Evolutionary conservation across 2,888 invertebrate genomes (phyloP), one percentile per base, ranked within the genome.

Genomic region (Dorcus hopei): DNA sequence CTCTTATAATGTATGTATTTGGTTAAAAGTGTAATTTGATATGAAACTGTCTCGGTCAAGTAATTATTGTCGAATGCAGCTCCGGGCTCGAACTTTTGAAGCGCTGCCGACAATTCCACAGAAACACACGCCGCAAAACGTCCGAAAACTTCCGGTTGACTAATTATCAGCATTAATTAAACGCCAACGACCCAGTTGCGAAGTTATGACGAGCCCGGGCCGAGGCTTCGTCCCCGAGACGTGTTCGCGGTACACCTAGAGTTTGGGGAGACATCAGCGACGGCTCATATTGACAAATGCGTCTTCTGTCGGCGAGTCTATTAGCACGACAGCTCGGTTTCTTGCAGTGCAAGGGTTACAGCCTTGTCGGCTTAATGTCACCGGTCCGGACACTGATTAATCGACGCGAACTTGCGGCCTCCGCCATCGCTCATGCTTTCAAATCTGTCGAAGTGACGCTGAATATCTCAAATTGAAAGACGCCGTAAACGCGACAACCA

Each of bases 331-430:
- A 65, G 67, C 57, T 59, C 54, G 62, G 62, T 70, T 70, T 70
- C 69, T 70, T 68, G 68, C 63, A 59, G 63, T 63, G 65, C 60
- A 67, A 67, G 67, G 65, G 64, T 68, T 65, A 61, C 65, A 65
- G 60, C 68, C 68, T 63, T 67, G 68, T 70, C 69, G 19, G 65
- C 65, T 68, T 64, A 68, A 65, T 64, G 67, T 70, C 67, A 64
- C 61, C 57, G 52, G 54, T 55, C 59, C 49, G 63, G 72, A 72
- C 70, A 67, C 69, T 71, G 73, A 74, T 74, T 74, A 74, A 74
- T 74, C 65, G 72, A 69, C 62, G 65, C 61, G 61, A 65, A 67
- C 64, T 70, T 68, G 65, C 68, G 67, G 68, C 69, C 67, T 67
- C 65, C 63, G 59, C 65, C 64, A 70, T 72, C 65, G 68, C 67